Evolutionary conservation across 2,113 vertebrate genomes (phyloP).

Genomic region (Thinocorus orbignyianus): DNA sequence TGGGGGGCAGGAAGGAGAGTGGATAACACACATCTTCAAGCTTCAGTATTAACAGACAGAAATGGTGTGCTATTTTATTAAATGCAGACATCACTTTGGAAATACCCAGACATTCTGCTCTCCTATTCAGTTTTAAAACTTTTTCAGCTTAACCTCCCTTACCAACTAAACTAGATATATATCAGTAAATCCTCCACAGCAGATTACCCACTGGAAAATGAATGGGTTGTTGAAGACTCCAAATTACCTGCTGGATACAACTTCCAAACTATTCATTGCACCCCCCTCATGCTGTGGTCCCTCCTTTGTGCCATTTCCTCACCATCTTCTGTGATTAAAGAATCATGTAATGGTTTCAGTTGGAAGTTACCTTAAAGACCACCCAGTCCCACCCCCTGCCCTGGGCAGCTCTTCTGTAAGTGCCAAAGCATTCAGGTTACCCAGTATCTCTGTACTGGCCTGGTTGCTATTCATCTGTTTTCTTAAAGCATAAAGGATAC

Average conservation of each 20-base stretch:
- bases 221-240: not conserved
- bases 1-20: not conserved
- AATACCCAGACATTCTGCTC: not conserved
- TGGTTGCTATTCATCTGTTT: not conserved
- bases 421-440: not conserved
- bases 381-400: not conserved
- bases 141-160: not conserved
- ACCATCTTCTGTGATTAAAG: not conserved
- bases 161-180: not conserved
- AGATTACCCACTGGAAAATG: not conserved
- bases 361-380: not conserved
- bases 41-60: not conserved
- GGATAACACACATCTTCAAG: fast-evolving
- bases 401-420: not conserved
- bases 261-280: not conserved
- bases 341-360: not conserved
- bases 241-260: not conserved
- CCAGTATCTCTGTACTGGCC: not conserved
- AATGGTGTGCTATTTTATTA: not conserved
- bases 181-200: not conserved
- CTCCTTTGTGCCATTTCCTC: not conserved
- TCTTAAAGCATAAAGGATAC: not conserved
- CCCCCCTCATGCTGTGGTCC: fast-evolving
- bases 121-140: not conserved
- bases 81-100: not conserved